Conservation (phyloP, 2,888 invertebrate species). For the Macaria liturata region DNA sequence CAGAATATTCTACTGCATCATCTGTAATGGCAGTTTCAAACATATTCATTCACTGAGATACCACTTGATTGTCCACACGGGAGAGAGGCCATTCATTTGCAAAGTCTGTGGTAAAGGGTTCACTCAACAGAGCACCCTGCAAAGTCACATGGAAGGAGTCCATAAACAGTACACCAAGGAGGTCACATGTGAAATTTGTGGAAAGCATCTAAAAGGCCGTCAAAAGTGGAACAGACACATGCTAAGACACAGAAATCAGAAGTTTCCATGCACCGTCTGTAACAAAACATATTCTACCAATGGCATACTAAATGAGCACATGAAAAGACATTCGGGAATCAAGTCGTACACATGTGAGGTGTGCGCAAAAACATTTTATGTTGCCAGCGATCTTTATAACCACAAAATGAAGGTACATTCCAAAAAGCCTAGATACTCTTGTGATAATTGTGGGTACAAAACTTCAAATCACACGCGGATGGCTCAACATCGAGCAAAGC, state of each 20-base stretch:
- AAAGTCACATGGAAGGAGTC: constrained; percentile 53
- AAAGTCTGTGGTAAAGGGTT: constrained; percentile 53
- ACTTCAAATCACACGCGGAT: neutral
- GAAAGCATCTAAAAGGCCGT: constrained; percentile 59
- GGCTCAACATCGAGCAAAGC: neutral
- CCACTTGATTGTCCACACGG: constrained; percentile 58
- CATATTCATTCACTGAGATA: constrained; percentile 54
- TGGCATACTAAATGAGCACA: neutral
- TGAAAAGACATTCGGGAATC: constrained; percentile 13
- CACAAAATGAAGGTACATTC: neutral
- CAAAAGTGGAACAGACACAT: constrained; percentile 30
- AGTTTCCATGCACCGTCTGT: neutral
- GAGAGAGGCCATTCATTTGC: constrained; percentile 59
- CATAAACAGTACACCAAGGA: constrained; percentile 54
- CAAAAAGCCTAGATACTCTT: neutral
- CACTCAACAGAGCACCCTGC: constrained; percentile 57
- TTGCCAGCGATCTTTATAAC: neutral
- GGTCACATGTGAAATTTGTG: constrained; percentile 64
- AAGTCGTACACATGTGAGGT: constrained; percentile 17
- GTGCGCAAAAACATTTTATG: neutral
- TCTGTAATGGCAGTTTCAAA: constrained; percentile 55
- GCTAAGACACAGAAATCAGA: neutral
- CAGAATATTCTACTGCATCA: constrained; percentile 39
- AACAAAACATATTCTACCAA: neutral
- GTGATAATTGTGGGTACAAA: neutral